Base-by-base conservation (phyloP, 2,797 vertebrate species). In the Propithecus perrieri region DNA sequence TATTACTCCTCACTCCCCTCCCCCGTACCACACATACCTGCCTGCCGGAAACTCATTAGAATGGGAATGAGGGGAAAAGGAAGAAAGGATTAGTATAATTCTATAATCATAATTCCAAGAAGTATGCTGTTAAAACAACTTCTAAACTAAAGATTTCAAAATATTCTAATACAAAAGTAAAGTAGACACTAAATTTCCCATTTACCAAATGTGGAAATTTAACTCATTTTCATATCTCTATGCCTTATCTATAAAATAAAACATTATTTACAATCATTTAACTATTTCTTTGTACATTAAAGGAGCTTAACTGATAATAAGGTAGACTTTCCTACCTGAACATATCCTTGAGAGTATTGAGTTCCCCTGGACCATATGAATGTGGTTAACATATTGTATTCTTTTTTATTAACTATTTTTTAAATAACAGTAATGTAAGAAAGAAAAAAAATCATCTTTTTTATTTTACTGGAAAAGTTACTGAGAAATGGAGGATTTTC, bases 71-170 rank as follows among this genome's bases (percentile, higher is more conserved):
- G 67, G 55, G 22, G 15, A 53, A 65, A 69, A 67, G n/a, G 11
- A 59, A 20, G 38, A 74, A 92, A 84, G 69, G 53, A 69, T 65
- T 78, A 63, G 17, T 75, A 35, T 80, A 96, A 85, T 75, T 81
- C 35, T 15, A 50, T 35, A 48, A 85, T 89, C 28, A 74, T 7
- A 93, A 90, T 53, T 93, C 61, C n/a, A 88, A 72, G 48, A 79
- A 89, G 3, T 17, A 88, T n/a, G 7, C 4, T 67, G 6, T 76
- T 89, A 93, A 89, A 76, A 15, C 17, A 89, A 90, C 33, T 78
- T 90, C 53, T 67, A 78, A 88, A 76, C 14, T 78, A 92, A 50
- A 71, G 90, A 50, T 85, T 81, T 97, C 41, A 43, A 84, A 88
- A 61, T 53, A 89, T 81, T 88, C 53, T 35, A 71, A 46, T 55